phyloP scores from a whole-genome alignment of 2,113 vertebrate genomes.

The Mesembrinibis cayennensis region DNA sequence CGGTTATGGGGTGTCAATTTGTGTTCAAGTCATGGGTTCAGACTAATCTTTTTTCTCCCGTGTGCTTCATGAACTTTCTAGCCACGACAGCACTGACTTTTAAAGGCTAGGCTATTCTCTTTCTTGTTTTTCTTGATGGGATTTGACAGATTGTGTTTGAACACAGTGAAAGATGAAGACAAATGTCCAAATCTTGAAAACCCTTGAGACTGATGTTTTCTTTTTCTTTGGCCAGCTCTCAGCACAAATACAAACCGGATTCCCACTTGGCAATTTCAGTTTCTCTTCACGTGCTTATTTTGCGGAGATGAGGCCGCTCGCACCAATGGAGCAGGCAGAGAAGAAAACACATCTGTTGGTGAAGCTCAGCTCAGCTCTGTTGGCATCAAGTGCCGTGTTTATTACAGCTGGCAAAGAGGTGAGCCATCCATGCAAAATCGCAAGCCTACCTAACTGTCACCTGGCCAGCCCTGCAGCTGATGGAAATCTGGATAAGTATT shows the following conservation, averaged over 20 bases:
- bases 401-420: background rate
- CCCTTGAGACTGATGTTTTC: background rate
- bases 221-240: constrained; percentile 17
- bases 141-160: background rate
- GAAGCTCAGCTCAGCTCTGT: background rate
- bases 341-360: background rate
- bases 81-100: background rate
- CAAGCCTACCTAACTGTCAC: background rate
- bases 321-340: background rate
- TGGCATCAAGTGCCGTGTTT: background rate
- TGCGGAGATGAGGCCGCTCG: background rate
- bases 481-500: background rate
- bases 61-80: background rate
- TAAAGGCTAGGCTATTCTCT: background rate
- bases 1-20: background rate
- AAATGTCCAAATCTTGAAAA: background rate
- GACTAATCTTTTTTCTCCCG: background rate
- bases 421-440: background rate
- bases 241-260: background rate
- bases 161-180: background rate
- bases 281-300: background rate
- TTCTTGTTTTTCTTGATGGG: background rate
- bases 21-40: background rate
- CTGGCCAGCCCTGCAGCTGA: background rate
- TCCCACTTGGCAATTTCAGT: background rate